These are phyloP conservation scores for Chrysochloris asiatica DNA, from an alignment of 2,113 vertebrate genomes.

Conservation along the genomic window DNA sequence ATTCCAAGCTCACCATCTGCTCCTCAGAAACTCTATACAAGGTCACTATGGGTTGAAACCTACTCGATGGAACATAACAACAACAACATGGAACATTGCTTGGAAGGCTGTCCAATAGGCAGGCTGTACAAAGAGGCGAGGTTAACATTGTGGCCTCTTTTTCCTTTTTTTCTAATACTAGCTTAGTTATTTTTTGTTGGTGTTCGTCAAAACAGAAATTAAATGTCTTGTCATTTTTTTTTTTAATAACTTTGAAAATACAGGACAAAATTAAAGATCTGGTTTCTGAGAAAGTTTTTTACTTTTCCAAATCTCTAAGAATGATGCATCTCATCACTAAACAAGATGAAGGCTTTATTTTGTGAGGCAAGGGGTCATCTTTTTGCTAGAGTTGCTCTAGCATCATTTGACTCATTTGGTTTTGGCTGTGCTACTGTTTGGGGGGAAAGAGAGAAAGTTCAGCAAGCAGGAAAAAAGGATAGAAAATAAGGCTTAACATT, in stretches of 20 bases:
- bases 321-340: neutral
- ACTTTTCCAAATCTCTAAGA: neutral
- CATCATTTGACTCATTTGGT: neutral
- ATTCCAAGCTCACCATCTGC: too few species aligned
- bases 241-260: constrained; percentile 26
- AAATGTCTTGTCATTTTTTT: neutral
- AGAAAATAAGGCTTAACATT: neutral
- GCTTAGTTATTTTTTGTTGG: neutral
- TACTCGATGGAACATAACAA: too few species aligned
- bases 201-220: neutral
- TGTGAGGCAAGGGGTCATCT: neutral
- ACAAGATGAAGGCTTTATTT: neutral
- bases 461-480: neutral
- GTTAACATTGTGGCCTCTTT: neutral
- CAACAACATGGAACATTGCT: too few species aligned
- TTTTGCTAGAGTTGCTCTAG: neutral
- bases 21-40: too few species aligned
- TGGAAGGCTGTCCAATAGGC: neutral
- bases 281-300: neutral
- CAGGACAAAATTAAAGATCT: neutral
- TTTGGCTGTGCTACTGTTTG: neutral
- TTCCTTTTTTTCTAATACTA: neutral
- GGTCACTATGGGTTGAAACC: too few species aligned
- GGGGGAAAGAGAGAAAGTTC: neutral
- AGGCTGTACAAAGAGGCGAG: neutral